phyloP scores from a whole-genome alignment of 2,888 invertebrate genomes.

The Caenorhabditis panamensis region DNA sequence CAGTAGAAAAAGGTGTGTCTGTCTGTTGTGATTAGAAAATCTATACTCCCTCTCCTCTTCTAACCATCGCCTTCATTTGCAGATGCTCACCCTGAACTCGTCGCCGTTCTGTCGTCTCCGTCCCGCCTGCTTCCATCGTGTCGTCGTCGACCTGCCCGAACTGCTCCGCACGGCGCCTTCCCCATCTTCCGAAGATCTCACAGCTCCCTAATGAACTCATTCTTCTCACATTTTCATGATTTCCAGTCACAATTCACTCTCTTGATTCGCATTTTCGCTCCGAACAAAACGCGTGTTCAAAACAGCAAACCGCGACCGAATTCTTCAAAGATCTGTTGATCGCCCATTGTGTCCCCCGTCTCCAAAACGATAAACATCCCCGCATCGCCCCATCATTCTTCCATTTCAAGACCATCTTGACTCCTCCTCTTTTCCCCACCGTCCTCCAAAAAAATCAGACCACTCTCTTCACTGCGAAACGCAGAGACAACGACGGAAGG shows the following conservation, averaged over 20 bases:
- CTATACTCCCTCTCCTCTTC: too few species aligned
- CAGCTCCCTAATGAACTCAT: not conserved
- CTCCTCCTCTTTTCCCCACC: conserved; percentile 8
- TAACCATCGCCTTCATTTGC: too few species aligned
- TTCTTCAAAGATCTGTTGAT: too few species aligned
- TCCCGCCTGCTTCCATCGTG: conserved; percentile 30
- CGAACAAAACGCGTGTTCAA: too few species aligned
- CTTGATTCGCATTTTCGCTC: too few species aligned
- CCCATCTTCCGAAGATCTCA: not conserved
- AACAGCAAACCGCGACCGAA: too few species aligned
- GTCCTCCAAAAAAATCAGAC: conserved; percentile 45
- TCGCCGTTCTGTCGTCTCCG: conserved; percentile 52
- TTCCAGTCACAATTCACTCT: conserved; percentile 1
- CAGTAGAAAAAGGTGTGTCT: too few species aligned
- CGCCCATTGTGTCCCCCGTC: conserved; percentile 6
- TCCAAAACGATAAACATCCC: not conserved
- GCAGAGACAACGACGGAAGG: conserved; percentile 3
- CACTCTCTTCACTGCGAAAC: conserved; percentile 26
- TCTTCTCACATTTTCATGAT: conserved; percentile 20
- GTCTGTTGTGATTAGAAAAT: too few species aligned
- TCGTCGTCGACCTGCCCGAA: conserved; percentile 41
- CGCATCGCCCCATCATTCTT: not conserved
- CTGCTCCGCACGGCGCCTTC: conserved; percentile 36
- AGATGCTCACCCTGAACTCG: conserved; percentile 50
- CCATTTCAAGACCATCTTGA: conserved; percentile 11